phyloP scores from a whole-genome alignment of 2,888 invertebrate genomes.

The Andrena marginata region DNA sequence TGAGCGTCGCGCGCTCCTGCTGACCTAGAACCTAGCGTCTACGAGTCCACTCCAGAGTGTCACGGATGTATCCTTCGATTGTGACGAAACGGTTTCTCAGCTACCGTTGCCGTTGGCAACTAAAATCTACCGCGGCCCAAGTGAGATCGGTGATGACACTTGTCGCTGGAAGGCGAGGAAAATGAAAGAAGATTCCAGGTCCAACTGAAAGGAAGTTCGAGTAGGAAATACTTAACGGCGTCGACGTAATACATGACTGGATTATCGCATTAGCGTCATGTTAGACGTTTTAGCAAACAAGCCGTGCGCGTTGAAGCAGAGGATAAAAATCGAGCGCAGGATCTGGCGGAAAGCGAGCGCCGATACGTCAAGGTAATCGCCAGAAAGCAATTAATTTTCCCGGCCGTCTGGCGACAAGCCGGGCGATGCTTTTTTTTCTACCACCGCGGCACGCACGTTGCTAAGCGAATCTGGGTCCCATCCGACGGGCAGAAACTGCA shows the following conservation, averaged over 20 bases:
- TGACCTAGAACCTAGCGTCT: conserved; percentile 75
- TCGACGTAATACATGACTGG: conserved; percentile 9
- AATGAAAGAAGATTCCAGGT: not conserved
- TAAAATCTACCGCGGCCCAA: not conserved
- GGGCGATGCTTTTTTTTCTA: not conserved
- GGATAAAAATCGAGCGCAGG: conserved; percentile 1
- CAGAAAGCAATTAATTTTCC: conserved; percentile 51
- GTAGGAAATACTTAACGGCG: not conserved
- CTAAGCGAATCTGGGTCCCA: conserved; percentile 68
- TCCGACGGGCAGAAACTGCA: conserved; percentile 69
- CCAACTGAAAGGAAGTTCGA: not conserved
- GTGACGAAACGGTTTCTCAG: not conserved
- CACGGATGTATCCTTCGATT: not conserved
- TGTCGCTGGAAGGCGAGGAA: not conserved
- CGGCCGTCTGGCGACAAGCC: conserved; percentile 21
- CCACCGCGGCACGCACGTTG: conserved; percentile 52
- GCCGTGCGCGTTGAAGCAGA: not conserved
- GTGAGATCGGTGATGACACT: not conserved
- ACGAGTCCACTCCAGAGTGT: conserved; percentile 11
- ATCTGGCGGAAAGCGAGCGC: conserved; percentile 38
- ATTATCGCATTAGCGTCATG: conserved; percentile 31
- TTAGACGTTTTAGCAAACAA: conserved; percentile 1
- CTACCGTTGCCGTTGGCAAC: not conserved
- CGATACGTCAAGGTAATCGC: conserved; percentile 1
- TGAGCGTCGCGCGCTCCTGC: conserved; percentile 67